Evolutionary conservation across 2,113 vertebrate species (phyloP), one percentile per base, ranked within the genome.

Genomic region (Clarias batrachus): DNA sequence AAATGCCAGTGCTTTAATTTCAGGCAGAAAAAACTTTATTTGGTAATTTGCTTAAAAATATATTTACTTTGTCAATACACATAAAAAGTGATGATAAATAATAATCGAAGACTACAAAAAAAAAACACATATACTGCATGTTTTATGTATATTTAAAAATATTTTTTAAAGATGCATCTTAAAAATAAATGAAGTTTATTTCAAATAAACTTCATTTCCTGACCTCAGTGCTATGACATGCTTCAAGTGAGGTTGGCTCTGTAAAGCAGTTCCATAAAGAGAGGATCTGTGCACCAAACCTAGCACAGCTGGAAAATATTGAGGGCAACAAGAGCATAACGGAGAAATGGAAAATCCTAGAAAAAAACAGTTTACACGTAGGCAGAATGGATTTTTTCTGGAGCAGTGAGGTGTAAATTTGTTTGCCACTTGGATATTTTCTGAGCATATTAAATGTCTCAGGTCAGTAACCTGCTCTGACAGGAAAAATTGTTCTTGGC

Each of bases 391-490:
- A 85, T 86, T 62, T 90, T 90, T 86, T 90, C 79, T 89, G 83
- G 86, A 92, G 91, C 90, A 91, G 87, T 92, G 86, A 84, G 92
- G 91, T 91, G 90, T 90, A 81, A 93, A 92, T 90, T 89, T 89
- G 89, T 91, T 92, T 92, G 88, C 90, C 92, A 91, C 92, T 92
- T 91, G 92, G 92, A 92, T 93, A 92, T 93, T 92, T 48, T 90
- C 71, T 9, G 71, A 89, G 90, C 92, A 90, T 88, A 93, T 93
- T 90, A 91, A 91, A 90, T 87, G 81, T 91, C 86, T 90, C 83
- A 89, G 92, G 91, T 94, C 90, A 92, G 89, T 93, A 92, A 94
- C 91, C 23, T 66, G 79, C 78, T 90, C 87, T 90, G 93, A 93
- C 92, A 93, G 84, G 82, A 90, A 88, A 82, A 88, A 85, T 88